Evolutionary conservation across 2,113 vertebrate genomes (phyloP).

Genomic region (Cnemophilus loriae): DNA sequence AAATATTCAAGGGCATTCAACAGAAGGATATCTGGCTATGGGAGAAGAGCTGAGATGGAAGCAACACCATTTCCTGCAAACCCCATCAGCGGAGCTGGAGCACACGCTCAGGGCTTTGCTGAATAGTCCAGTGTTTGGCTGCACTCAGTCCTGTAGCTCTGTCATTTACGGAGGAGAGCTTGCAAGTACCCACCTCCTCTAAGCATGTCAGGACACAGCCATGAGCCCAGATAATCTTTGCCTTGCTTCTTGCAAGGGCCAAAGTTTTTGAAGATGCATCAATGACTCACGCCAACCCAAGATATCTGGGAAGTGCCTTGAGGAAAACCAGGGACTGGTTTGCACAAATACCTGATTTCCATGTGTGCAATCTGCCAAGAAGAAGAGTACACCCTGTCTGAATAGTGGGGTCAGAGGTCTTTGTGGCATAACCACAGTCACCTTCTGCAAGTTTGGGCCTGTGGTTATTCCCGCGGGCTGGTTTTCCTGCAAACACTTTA

Average conservation of each 20-base stretch:
- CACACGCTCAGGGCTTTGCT: not conserved
- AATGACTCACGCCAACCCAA: not conserved
- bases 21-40: not conserved
- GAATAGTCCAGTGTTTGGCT: not conserved
- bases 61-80: not conserved
- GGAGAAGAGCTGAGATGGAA: not conserved
- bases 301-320: not conserved
- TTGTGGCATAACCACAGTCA: not conserved
- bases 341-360: not conserved
- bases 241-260: not conserved
- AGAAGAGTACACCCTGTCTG: not conserved
- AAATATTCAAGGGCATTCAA: not conserved
- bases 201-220: not conserved
- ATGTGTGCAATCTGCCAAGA: not conserved
- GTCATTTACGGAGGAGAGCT: not conserved
- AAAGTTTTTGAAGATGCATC: not conserved
- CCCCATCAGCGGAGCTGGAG: not conserved
- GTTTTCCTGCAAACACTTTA: not conserved
- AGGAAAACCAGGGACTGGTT: conserved; percentile 12
- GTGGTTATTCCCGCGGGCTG: not conserved
- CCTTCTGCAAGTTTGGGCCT: not conserved
- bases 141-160: not conserved
- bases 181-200: not conserved
- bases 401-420: not conserved
- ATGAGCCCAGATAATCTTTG: not conserved